Conservation (phyloP, 2,797 vertebrate species). For the Sebastes hubbsi region DNA sequence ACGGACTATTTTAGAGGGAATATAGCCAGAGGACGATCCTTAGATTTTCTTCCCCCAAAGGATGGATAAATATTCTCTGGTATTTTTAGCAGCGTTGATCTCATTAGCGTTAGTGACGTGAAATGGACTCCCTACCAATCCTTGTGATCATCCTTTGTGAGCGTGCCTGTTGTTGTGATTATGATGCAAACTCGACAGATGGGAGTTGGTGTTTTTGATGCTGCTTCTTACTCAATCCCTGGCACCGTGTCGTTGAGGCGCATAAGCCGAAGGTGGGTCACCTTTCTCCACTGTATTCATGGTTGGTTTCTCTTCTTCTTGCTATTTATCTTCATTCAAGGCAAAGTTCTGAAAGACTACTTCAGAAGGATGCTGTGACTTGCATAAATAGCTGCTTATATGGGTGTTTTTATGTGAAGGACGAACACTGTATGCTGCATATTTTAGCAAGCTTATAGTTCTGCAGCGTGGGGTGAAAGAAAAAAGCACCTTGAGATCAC, state of each 20-base stretch:
- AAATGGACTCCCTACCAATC: slow-evolving; percentile 33
- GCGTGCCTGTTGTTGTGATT: slow-evolving; percentile 34
- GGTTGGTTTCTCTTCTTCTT: not conserved
- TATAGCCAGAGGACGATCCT: slow-evolving; percentile 10
- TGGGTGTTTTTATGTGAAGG: slow-evolving; percentile 30
- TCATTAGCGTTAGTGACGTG: slow-evolving; percentile 40
- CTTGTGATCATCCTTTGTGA: slow-evolving; percentile 32
- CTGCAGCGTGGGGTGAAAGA: not conserved
- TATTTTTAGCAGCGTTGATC: slow-evolving; percentile 49
- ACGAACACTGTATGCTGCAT: slow-evolving; percentile 16
- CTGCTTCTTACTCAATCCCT: slow-evolving; percentile 6
- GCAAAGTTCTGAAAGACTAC: not conserved
- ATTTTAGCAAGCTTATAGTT: slow-evolving; percentile 18
- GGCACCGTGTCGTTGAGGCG: not conserved
- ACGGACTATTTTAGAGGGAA: not conserved
- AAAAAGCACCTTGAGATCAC: slow-evolving; percentile 23
- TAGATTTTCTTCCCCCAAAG: not conserved
- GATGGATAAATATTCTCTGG: slow-evolving; percentile 25
- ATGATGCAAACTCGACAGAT: slow-evolving; percentile 48
- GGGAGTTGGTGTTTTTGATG: slow-evolving; percentile 43
- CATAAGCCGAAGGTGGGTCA: slow-evolving; percentile 6
- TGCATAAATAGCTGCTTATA: slow-evolving; percentile 16
- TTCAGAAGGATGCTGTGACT: slow-evolving; percentile 5
- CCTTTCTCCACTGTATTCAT: slow-evolving; percentile 10
- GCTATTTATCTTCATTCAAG: slow-evolving; percentile 32